Evolutionary conservation across 92 coral and sea anemone genomes (phyloP), one percentile per base, ranked within the genome.

Genomic region (Porites lobata): DNA sequence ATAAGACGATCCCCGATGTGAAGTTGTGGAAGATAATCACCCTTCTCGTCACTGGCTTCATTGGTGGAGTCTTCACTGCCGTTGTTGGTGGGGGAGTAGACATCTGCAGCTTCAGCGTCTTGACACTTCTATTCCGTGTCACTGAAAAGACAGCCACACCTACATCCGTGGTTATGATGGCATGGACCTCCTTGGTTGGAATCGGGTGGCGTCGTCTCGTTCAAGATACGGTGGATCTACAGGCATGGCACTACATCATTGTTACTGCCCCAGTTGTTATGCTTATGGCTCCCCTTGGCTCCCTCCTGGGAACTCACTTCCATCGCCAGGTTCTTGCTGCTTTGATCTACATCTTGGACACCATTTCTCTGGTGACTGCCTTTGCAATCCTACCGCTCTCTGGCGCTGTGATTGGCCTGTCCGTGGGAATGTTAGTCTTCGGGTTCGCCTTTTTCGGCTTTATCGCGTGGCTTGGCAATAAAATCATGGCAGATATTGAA

Each of bases 71-170:
- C 77, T 94, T 94, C 76, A 77, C 98, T 8, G 91, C 95, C 5
- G 80, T 94, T 50, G 86, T 91, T 50, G 98, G 98, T 8, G 89
- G 98, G 19, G 98, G 98, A 7, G 69, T 95, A 56, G 98, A 95
- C 77, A 90, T 95, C 63, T 95, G 98, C 76, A 95, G 95, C 81
- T 95, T 95, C 88, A 95, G 98, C 74, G 90, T 95, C 38, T 81
- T 95, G 63, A 95, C 98, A 43, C 77, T 95, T 19, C 92, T 95
- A 47, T 95, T 95, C 88, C 92, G 98, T 29, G 98, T 95, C 7
- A 72, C 94, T 64, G 98, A 95, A 88, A 95, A 95, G 83, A 95
- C 98, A 24, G 96, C 98, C 75, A 90, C 98, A 11, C 98, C 98
- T 5, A 95, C 98, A 4, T 95, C 98, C 19, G 98, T 95, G 78